Percentiles rank a stretch among this genome's conserved stretches.
These are phyloP conservation scores for Blera fallax DNA, from an alignment of 2,888 invertebrate genomes.

Conservation along the genomic window DNA sequence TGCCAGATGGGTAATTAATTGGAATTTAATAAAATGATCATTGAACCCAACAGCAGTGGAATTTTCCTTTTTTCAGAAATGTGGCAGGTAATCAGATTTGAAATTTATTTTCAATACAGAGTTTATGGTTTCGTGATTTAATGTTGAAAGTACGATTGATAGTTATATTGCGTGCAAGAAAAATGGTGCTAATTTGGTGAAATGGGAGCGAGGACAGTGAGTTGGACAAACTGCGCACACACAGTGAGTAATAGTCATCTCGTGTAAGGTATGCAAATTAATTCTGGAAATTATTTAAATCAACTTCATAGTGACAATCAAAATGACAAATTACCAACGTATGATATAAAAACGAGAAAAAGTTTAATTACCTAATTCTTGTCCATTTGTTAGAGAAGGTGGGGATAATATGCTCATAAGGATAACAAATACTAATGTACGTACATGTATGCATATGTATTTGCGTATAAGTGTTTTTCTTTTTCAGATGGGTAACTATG, in stretches of 20 bases:
- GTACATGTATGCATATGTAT: too few species aligned
- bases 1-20: conserved; percentile 34
- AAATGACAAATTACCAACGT: conserved; percentile 6
- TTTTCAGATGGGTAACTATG: too few species aligned
- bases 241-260: conserved; percentile 27
- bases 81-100: conserved; percentile 9
- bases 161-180: conserved; percentile 30
- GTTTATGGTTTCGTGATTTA: conserved; percentile 14
- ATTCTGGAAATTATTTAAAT: conserved; percentile 31
- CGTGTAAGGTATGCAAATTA: conserved; percentile 22
- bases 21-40: conserved; percentile 15
- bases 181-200: conserved; percentile 36
- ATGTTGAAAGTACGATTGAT: conserved; percentile 32
- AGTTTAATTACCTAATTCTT: background rate
- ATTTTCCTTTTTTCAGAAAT: background rate
- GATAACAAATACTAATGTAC: too few species aligned
- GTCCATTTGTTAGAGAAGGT: background rate
- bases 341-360: background rate
- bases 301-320: conserved; percentile 23
- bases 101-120: background rate
- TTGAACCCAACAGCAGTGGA: background rate
- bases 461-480: background rate
- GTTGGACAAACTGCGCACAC: background rate
- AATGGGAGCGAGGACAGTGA: conserved; percentile 14
- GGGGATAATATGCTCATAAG: background rate